Percentiles rank a stretch among this genome's conserved stretches.
Conservation (phyloP, 2,113 vertebrate genomes). For the Paradoxurus hermaphroditus region DNA sequence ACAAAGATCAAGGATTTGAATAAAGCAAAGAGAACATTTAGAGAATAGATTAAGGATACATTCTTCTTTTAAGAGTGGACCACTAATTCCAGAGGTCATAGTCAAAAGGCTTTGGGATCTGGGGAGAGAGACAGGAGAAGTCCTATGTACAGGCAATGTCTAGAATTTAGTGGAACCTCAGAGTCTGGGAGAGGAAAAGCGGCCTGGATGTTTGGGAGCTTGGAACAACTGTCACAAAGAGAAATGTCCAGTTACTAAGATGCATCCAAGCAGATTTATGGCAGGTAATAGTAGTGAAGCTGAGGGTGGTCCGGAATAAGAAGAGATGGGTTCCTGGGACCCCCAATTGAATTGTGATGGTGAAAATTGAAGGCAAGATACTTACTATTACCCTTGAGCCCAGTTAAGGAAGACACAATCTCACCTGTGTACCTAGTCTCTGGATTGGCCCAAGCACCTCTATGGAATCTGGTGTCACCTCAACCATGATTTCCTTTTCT, state of each 20-base stretch:
- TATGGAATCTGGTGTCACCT: too few species aligned
- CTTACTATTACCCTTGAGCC: neutral
- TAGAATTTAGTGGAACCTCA: neutral
- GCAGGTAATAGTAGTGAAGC: neutral
- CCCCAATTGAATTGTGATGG: neutral
- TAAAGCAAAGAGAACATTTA: neutral
- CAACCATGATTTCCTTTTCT: neutral
- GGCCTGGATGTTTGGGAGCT: fast-evolving
- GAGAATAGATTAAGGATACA: neutral
- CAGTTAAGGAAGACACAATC: neutral
- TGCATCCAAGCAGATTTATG: too few species aligned
- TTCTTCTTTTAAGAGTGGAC: neutral
- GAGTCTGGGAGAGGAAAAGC: neutral
- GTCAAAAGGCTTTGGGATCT: neutral
- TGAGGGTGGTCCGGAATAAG: neutral
- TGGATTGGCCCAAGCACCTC: neutral
- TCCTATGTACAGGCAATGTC: neutral
- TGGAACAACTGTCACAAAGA: neutral
- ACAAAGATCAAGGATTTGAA: neutral
- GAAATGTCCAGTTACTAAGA: neutral
- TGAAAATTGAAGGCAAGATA: neutral
- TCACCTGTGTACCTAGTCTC: neutral
- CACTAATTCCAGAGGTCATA: neutral
- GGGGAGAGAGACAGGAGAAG: too few species aligned
- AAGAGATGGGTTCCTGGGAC: neutral